These are phyloP conservation scores for Myotis yumanensis DNA, from an alignment of 2,113 vertebrate genomes.

Conservation along the genomic window DNA sequence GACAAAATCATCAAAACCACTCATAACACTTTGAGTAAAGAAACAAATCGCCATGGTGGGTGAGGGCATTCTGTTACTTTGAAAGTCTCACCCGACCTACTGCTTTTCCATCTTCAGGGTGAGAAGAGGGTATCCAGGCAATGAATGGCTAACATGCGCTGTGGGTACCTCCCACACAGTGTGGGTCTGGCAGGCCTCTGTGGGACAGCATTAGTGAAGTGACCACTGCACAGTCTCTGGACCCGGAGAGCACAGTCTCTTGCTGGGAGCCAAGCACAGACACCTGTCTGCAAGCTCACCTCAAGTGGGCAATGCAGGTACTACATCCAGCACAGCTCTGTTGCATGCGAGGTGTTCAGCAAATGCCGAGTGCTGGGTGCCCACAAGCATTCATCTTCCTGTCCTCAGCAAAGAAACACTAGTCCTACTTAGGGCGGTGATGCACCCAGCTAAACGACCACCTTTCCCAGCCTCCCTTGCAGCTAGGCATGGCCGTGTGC, in stretches of 20 bases:
- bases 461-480: not conserved
- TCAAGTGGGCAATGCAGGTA: not conserved
- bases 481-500: not conserved
- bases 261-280: not conserved
- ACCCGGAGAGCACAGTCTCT: not conserved
- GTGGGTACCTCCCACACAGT: fast-evolving
- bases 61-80: not conserved
- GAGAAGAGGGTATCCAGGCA: not conserved
- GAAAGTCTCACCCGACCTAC: not conserved
- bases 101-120: not conserved
- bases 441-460: not conserved
- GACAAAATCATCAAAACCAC: not conserved
- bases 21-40: not conserved
- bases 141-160: fast-evolving
- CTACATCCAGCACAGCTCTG: not conserved
- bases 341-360: not conserved
- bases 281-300: fast-evolving
- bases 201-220: not conserved
- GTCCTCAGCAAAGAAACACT: not conserved
- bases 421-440: not conserved
- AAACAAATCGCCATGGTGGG: not conserved
- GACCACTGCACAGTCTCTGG: not conserved
- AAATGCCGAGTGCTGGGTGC: not conserved
- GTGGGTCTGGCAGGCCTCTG: not conserved
- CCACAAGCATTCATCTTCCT: too few species aligned